A percentile compares a stretch with the other conserved stretches of the same genome.
Conservation (phyloP, 1,140 invertebrate species). For the Saccostrea cuccullata region DNA sequence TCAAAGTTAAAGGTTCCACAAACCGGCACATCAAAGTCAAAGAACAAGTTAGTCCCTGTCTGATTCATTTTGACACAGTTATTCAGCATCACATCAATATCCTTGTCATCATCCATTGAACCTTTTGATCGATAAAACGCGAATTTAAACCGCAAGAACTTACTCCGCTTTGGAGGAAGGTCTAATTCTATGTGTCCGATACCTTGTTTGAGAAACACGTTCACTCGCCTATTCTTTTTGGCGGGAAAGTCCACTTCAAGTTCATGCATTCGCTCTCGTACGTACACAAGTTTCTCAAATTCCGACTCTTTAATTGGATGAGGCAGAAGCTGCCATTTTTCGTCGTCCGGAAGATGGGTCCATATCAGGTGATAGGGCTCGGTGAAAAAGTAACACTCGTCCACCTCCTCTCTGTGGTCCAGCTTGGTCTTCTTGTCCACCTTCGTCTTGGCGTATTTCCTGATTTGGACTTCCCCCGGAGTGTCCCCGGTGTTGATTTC, state of each 20-base stretch:
- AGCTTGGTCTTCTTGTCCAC: not conserved
- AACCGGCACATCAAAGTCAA: conserved; percentile 50
- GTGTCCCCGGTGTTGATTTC: conserved; percentile 45
- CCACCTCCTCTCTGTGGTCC: conserved; percentile 63
- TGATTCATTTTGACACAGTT: conserved; percentile 50
- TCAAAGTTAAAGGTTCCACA: conserved; percentile 58
- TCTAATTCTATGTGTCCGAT: conserved; percentile 55
- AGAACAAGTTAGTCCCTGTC: conserved; percentile 25
- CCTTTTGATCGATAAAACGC: conserved; percentile 34
- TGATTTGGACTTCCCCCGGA: not conserved
- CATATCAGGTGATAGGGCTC: conserved; percentile 80
- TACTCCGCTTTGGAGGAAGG: conserved; percentile 48
- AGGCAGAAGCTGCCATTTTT: conserved; percentile 62
- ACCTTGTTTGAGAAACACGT: conserved; percentile 51
- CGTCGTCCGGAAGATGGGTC: conserved; percentile 79
- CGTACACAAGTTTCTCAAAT: conserved; percentile 63
- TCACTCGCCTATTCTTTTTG: conserved; percentile 45
- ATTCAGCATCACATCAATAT: conserved; percentile 39
- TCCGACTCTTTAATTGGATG: conserved; percentile 49
- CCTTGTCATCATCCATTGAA: conserved; percentile 30
- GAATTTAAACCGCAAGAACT: conserved; percentile 51
- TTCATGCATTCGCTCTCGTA: conserved; percentile 63
- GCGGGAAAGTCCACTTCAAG: conserved; percentile 53
- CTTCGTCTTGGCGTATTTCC: not conserved
- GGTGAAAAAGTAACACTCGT: conserved; percentile 79